Conservation (phyloP, 2,797 vertebrate genomes). For the Tauraco hartlaubi region DNA sequence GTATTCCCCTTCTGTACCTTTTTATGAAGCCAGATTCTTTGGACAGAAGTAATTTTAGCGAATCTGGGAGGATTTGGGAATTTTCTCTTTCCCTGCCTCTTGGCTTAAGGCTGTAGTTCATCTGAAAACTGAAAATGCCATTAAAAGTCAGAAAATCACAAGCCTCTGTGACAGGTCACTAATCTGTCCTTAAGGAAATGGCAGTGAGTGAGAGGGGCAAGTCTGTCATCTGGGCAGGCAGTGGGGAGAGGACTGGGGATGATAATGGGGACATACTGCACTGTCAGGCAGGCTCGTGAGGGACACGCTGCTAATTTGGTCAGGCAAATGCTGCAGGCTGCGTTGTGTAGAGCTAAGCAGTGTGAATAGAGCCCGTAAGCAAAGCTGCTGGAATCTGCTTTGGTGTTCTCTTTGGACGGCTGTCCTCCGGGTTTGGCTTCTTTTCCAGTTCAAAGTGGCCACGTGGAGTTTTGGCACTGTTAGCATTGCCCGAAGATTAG, state of each 20-base stretch:
- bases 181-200: not conserved
- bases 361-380: conserved; percentile 17
- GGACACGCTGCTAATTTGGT: conserved; percentile 15
- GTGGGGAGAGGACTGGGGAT: not conserved
- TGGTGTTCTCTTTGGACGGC: not conserved
- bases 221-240: not conserved
- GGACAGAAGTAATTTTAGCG: not conserved
- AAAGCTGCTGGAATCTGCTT: conserved; percentile 52
- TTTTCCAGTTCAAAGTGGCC: conserved; percentile 22
- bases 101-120: not conserved
- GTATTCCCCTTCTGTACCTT: not conserved
- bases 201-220: not conserved
- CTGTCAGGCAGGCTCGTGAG: conserved; percentile 41
- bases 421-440: not conserved
- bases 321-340: conserved; percentile 35
- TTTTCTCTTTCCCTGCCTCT: not conserved
- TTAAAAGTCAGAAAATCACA: not conserved
- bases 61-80: not conserved
- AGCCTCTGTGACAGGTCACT: not conserved
- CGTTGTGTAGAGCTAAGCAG: conserved; percentile 46
- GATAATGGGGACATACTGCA: not conserved
- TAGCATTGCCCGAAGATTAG: not conserved
- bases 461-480: conserved; percentile 33
- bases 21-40: not conserved
- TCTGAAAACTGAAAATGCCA: not conserved